These are phyloP conservation scores for Poecilia latipinna DNA, from an alignment of 2,113 vertebrate genomes.

Conservation along the genomic window DNA sequence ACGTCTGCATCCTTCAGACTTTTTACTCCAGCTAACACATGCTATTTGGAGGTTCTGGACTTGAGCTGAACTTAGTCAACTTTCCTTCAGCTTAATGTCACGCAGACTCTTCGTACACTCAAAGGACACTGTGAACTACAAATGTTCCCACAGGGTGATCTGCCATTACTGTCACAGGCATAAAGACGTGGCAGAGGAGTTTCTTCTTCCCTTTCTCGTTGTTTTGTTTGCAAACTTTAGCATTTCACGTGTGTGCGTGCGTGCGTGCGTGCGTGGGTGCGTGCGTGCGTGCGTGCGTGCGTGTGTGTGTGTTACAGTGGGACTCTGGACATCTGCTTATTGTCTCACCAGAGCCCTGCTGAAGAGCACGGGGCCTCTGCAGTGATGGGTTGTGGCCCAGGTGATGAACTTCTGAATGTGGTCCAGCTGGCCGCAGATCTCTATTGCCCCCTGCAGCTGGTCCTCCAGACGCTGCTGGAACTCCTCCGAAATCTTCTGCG, in stretches of 20 bases:
- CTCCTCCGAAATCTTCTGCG: conserved; percentile 90
- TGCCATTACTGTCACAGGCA: not conserved
- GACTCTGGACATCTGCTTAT: conserved; percentile 9
- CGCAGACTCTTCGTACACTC: conserved; percentile 3
- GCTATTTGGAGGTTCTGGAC: conserved; percentile 6
- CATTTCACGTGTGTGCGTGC: not conserved
- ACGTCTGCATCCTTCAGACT: not conserved
- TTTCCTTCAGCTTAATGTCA: conserved; percentile 6
- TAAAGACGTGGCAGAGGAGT: not conserved
- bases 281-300: conserved; percentile 5
- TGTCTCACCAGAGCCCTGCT: conserved; percentile 91
- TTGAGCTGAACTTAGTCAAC: conserved; percentile 3
- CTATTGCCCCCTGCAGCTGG: conserved; percentile 89
- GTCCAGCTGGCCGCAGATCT: conserved; percentile 91
- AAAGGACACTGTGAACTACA: not conserved
- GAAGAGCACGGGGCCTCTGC: conserved; percentile 92
- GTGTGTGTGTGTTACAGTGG: conserved; percentile 1
- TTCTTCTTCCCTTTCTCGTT: not conserved
- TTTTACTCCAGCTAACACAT: not conserved
- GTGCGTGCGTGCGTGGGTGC: conserved; percentile 3
- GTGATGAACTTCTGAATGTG: conserved; percentile 96
- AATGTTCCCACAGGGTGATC: not conserved
- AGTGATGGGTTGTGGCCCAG: conserved; percentile 93
- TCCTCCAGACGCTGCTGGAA: conserved; percentile 91
- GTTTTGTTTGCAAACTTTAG: conserved; percentile 3